A percentile compares a stretch with the other conserved stretches of the same genome.
Conservation (phyloP, 2,797 vertebrate genomes). For the Chromis chromis region DNA sequence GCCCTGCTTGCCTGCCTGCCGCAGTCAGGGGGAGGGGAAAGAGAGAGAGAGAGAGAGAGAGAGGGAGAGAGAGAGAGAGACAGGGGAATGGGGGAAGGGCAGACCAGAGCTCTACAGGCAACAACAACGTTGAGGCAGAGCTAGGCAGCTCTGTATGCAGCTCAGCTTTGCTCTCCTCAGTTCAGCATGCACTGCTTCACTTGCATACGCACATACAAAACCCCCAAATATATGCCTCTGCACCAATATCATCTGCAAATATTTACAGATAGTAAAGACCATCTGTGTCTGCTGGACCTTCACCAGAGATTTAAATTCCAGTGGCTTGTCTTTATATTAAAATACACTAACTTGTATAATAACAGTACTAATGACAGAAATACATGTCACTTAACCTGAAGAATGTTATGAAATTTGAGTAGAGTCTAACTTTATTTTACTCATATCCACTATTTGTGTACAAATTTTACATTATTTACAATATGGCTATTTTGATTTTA, state of each 20-base stretch:
- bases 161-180: slow-evolving; percentile 67
- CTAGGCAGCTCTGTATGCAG: slow-evolving; percentile 72
- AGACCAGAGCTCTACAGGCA: slow-evolving; percentile 78
- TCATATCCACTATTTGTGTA: not conserved
- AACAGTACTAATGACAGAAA: not conserved
- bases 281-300: not conserved
- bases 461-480: not conserved
- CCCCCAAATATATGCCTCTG: slow-evolving; percentile 34
- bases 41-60: slow-evolving; percentile 77
- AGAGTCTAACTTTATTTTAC: not conserved
- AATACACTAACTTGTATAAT: not conserved
- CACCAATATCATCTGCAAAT: slow-evolving; percentile 24
- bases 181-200: slow-evolving; percentile 58
- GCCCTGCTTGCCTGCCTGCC: slow-evolving; percentile 86
- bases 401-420: too few relatives aligned
- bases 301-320: not conserved
- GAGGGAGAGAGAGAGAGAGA: slow-evolving; percentile 57
- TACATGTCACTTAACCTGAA: not conserved
- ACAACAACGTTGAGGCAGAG: slow-evolving; percentile 76
- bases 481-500: not conserved
- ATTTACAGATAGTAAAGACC: slow-evolving; percentile 15
- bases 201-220: slow-evolving; percentile 46
- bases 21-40: slow-evolving; percentile 90
- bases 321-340: not conserved
- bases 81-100: slow-evolving; percentile 75